phyloP scores from a whole-genome alignment of 1,140 invertebrate genomes.

The Hermetia illucens region DNA sequence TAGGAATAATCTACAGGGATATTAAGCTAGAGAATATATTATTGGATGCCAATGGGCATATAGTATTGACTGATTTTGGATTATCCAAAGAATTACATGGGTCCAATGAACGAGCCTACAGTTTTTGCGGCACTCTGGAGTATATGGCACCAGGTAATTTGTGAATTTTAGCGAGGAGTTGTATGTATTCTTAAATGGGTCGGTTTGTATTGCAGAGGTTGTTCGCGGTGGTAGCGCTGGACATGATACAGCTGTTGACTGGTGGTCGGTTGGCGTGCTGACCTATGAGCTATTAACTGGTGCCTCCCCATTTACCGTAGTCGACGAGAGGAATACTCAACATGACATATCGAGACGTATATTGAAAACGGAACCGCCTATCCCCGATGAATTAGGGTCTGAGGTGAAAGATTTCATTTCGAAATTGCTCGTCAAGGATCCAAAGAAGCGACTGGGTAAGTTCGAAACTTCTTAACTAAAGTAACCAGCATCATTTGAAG shows the following conservation, averaged over 20 bases:
- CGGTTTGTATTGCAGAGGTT: slow-evolving; percentile 42
- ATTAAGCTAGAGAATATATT: slow-evolving; percentile 91
- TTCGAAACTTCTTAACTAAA: slow-evolving; percentile 1
- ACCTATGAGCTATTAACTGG: slow-evolving; percentile 95
- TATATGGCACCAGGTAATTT: slow-evolving; percentile 73
- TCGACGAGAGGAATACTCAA: slow-evolving; percentile 83
- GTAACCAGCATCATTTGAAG: background rate
- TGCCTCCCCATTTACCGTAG: slow-evolving; percentile 92
- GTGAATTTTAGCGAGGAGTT: too few relatives aligned
- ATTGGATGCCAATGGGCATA: slow-evolving; percentile 73
- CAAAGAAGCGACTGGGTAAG: slow-evolving; percentile 54
- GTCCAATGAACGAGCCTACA: slow-evolving; percentile 59
- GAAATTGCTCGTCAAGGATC: slow-evolving; percentile 77
- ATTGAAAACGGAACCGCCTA: slow-evolving; percentile 69
- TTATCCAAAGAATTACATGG: slow-evolving; percentile 66
- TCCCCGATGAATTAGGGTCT: slow-evolving; percentile 52
- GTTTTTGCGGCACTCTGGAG: slow-evolving; percentile 96
- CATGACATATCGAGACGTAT: slow-evolving; percentile 88
- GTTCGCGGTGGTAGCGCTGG: slow-evolving; percentile 66
- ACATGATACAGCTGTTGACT: slow-evolving; percentile 89
- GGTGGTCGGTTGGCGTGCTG: slow-evolving; percentile 96
- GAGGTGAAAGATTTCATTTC: slow-evolving; percentile 47
- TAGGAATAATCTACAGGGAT: slow-evolving; percentile 88
- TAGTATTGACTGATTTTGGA: slow-evolving; percentile 84
- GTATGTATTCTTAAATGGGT: background rate